phyloP scores from a whole-genome alignment of 2,888 invertebrate genomes.

The Mythimna vitellina region DNA sequence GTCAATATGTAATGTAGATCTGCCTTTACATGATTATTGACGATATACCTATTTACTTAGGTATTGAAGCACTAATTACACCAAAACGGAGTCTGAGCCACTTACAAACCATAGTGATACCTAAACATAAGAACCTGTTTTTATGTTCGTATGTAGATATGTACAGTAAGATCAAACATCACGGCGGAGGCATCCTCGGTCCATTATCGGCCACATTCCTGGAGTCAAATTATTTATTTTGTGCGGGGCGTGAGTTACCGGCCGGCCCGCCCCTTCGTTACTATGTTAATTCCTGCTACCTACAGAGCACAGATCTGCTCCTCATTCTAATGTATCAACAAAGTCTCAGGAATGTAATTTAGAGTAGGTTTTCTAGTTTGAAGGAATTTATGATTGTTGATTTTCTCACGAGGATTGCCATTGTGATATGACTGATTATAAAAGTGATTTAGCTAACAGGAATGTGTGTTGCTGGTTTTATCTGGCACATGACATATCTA shows the following conservation, averaged over 20 bases:
- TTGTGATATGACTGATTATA: constrained; percentile 6
- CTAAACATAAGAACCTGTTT: constrained; percentile 9
- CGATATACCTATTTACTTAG: neutral
- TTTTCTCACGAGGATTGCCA: constrained; percentile 33
- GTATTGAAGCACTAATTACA: neutral
- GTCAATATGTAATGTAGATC: neutral
- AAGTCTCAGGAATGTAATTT: constrained; percentile 57
- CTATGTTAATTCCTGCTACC: constrained; percentile 87
- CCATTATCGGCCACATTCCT: constrained; percentile 83
- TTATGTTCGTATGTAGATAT: constrained; percentile 14
- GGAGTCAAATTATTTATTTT: constrained; percentile 86
- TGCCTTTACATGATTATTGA: neutral
- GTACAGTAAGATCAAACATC: constrained; percentile 62
- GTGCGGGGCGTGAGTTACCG: constrained; percentile 88
- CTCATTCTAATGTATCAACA: constrained; percentile 68
- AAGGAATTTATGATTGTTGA: constrained; percentile 37
- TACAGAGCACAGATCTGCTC: constrained; percentile 64
- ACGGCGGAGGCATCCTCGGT: constrained; percentile 59
- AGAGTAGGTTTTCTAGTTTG: constrained; percentile 35
- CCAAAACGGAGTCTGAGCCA: neutral
- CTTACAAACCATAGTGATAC: constrained; percentile 9
- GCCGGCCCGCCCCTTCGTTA: constrained; percentile 88
- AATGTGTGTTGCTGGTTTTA: neutral
- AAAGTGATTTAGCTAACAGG: neutral
- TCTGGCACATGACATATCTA: neutral